These are phyloP conservation scores for Carterocephalus palaemon DNA, from an alignment of 2,888 invertebrate species.

Conservation along the genomic window DNA sequence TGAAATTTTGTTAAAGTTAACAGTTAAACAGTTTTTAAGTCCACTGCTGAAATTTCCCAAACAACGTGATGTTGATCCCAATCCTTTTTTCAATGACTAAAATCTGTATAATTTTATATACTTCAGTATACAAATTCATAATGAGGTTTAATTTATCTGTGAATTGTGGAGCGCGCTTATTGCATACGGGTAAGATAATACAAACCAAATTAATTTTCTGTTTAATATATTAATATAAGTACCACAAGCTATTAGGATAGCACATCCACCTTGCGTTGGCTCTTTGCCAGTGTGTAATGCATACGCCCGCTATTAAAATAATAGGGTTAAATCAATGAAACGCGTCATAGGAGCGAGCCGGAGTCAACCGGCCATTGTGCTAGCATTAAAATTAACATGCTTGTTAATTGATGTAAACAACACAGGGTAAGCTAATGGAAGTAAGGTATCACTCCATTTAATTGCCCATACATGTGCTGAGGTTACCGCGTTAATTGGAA, in stretches of 20 bases:
- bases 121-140: neutral
- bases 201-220: conserved; percentile 23
- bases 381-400: conserved; percentile 57
- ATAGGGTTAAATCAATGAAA: conserved; percentile 20
- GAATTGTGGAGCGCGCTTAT: conserved; percentile 9
- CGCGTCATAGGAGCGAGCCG: conserved; percentile 7
- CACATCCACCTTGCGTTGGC: conserved; percentile 21
- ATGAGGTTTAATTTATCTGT: neutral
- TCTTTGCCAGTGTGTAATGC: conserved; percentile 17
- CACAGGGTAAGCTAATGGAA: conserved; percentile 68
- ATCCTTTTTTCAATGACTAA: too few relatives aligned
- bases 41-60: too few relatives aligned
- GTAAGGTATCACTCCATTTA: conserved; percentile 76
- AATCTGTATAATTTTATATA: too few relatives aligned
- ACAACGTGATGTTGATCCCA: too few relatives aligned
- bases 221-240: conserved; percentile 21
- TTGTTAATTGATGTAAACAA: conserved; percentile 75
- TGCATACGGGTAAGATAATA: conserved; percentile 10
- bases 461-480: conserved; percentile 74
- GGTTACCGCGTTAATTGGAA: conserved; percentile 74
- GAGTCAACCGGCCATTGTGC: conserved; percentile 18
- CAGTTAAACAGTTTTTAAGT: too few relatives aligned
- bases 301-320: conserved; percentile 18
- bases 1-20: too few relatives aligned
- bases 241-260: conserved; percentile 20